A percentile compares a stretch with the other conserved stretches of the same genome.
These are phyloP conservation scores for Momotus momota DNA, from an alignment of 2,797 vertebrate genomes.

Conservation along the genomic window DNA sequence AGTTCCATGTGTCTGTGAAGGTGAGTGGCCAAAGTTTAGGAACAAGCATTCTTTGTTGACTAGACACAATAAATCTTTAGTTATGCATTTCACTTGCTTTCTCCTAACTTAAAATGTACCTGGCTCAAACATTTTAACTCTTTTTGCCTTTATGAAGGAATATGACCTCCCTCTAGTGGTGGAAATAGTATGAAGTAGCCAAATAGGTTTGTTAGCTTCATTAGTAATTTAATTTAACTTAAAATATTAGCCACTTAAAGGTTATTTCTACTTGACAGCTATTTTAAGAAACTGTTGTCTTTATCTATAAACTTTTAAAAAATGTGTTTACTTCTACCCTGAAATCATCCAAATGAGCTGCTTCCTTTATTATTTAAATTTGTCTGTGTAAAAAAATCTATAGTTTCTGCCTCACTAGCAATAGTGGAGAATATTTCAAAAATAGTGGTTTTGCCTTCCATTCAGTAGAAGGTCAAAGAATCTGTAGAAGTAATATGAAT, in stretches of 20 bases:
- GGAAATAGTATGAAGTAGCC: background rate
- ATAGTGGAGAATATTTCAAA: background rate
- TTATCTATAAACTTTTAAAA: background rate
- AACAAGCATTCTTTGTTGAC: background rate
- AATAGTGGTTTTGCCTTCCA: background rate
- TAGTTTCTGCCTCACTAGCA: background rate
- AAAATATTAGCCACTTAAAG: background rate
- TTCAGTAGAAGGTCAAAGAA: background rate
- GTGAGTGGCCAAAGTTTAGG: background rate
- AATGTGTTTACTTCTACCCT: background rate
- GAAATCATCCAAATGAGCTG: background rate
- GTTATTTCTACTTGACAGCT: background rate
- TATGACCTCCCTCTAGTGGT: constrained; percentile 49
- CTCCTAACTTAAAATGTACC: background rate
- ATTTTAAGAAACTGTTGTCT: background rate
- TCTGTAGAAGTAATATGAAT: background rate
- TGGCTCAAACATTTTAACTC: background rate
- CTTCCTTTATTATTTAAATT: background rate
- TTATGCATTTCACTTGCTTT: background rate
- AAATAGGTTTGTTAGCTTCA: background rate
- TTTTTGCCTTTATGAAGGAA: background rate
- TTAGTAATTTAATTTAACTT: background rate
- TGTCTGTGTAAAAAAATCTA: background rate
- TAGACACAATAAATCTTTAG: background rate
- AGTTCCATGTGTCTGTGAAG: background rate